Evolutionary conservation across 2,888 invertebrate species (phyloP), one percentile per base, ranked within the genome.

Genomic region (Melanophora roralis): DNA sequence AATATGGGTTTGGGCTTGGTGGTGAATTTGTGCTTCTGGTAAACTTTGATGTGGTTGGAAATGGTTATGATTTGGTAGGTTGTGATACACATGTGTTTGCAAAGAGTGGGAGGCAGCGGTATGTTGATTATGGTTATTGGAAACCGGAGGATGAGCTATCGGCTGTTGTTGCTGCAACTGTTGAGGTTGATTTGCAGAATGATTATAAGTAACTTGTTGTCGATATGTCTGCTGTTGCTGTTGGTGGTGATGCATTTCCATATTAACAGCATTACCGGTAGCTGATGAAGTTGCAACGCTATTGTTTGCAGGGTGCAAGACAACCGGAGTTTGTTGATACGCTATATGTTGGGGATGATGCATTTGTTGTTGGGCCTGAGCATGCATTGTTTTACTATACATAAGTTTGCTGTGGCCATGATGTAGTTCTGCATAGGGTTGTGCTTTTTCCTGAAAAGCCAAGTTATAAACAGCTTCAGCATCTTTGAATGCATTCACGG

Each of bases 401-500:
- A 94, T 94, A 85, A 96, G 95, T 88, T 95, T 94, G 87, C 92
- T 93, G 86, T 95, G 94, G 4, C 95, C 95, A 85, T 92, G 92
- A 84, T 94, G 92, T 27, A 97, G 90, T 87, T 95, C 94, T 82
- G 95, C 94, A 77, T 92, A 90, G 1, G 97, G 97, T 86, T 97
- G 94, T 0, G 97, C 97, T 75, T 93, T 92, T 74, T 93, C 93
- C 81, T 93, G 92, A 74, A 96, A 92, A 8, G 97, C 98, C 83
- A 95, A 90, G 88, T 94, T 92, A 86, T 95, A 96, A 38, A 98
- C 94, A 83, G 94, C 93, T 89, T 97, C 95, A 0, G 98, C 97
- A 87, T 93, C 93, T 88, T 95, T 95, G 83, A 93, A 94, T 89
- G 97, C 96, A 77, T 94, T 95, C 14, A 92, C 92, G 81, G 94